Percentiles rank a stretch among this genome's conserved stretches.
Conservation (phyloP, 1,140 invertebrate genomes). For the Drosophila sulfurigaster region DNA sequence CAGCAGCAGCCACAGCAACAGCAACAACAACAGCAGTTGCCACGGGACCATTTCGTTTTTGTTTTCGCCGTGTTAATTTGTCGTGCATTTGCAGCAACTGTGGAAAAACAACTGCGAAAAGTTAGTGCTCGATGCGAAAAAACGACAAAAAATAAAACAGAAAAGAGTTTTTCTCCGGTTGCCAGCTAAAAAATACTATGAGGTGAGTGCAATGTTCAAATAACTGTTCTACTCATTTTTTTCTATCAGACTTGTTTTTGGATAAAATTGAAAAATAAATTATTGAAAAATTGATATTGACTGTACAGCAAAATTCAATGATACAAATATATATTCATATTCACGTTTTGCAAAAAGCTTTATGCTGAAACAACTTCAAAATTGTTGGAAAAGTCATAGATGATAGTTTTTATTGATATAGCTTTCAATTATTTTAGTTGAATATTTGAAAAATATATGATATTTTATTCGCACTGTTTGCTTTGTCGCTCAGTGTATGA, state of each 20-base stretch:
- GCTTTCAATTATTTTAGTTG: too few species aligned
- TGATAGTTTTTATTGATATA: too few species aligned
- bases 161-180: conserved; percentile 6
- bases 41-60: conserved; percentile 60
- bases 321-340: background rate
- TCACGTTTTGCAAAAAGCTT: background rate
- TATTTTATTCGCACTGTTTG: too few species aligned
- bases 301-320: background rate
- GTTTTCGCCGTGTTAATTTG: conserved; percentile 72
- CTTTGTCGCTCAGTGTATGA: conserved; percentile 19
- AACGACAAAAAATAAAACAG: conserved; percentile 17
- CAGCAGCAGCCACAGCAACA: background rate
- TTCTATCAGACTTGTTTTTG: background rate
- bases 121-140: conserved; percentile 31
- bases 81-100: conserved; percentile 68
- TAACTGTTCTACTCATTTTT: conserved; percentile 3
- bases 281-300: background rate
- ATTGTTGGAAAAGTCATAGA: too few species aligned
- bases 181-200: background rate
- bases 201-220: conserved; percentile 13
- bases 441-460: too few species aligned
- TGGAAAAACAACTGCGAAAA: conserved; percentile 52
- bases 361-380: background rate
- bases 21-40: conserved; percentile 21
- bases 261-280: background rate